Evolutionary conservation across 2,113 vertebrate genomes (phyloP), one percentile per base, ranked within the genome.

Genomic region (Aptenodytes patagonicus): DNA sequence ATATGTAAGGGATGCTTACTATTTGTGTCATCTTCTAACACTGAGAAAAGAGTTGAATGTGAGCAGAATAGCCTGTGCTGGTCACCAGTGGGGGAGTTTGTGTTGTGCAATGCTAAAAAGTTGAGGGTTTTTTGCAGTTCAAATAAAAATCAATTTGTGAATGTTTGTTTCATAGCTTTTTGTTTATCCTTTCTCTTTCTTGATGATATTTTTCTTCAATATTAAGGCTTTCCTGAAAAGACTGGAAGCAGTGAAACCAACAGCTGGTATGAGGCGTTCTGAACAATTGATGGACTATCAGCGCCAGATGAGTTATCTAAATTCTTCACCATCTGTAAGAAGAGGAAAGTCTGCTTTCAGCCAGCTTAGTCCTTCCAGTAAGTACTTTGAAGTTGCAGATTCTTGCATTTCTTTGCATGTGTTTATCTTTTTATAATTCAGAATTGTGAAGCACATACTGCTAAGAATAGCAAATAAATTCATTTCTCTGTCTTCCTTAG

Each of bases 281-380:
- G 98, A 99, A 26, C 99, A 99, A 31, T 87, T 99, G 82, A 93
- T 98, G 84, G 99, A 99, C 96, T 99, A 99, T 83, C 98, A 99
- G 88, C 99, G 98, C 17, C 99, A 98, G 5, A 97, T 97, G 51
- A 94, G 97, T 65, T 99, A 99, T 42, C 81, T 98, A 34, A 98
- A 84, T 86, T 92, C 94, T 49, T 84, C 96, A 7, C 84, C 98
- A 4, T 62, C 97, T 17, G 66, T 97, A 38, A 98, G 95, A 85
- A 97, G 89, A 51, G 97, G 97, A 51, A 98, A 94, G 60, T 97
- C 98, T 29, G 90, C 97, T 24, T 70, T 98, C 57, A 97, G 96
- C 95, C 98, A 98, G 10, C 96, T 97, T 32, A 98, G 97, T 87
- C 91, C 98, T 77, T 91, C 97, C 6, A 93, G 98, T 98, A 96